Base-by-base conservation (phyloP, 2,888 invertebrate species). In the Ochlodes sylvanus region DNA sequence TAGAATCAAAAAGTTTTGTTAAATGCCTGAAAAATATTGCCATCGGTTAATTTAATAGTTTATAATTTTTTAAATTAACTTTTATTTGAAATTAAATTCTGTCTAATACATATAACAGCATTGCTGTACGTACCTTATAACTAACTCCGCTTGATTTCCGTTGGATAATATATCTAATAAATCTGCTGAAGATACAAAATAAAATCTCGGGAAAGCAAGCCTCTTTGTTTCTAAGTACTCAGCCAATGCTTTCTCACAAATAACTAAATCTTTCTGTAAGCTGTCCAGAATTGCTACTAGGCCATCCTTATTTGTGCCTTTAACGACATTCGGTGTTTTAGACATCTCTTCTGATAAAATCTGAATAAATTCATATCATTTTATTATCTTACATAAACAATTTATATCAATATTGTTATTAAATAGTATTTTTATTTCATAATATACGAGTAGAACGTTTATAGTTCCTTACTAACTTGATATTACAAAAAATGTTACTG, bases 161-260 rank as follows among this genome's bases (percentile, higher is more conserved):
- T 99, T 99, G 14, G 99, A 99, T 57, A 99, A 94, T 76, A 99
- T 97, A 86, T 99, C 99, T 70, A 99, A 89, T 63, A 99, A 92
- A 93, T 99, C 99, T 63, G 98, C 98, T 9, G 98, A 98, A 9
- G 99, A 99, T 1, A 99, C 98, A 88, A 99, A 99, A 92, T 99
- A 99, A 92, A 99, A 99, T 82, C 97, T 94, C 15, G 99, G 99
- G 92, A 99, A 99, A 4, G 98, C 98, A 66, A 99, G 93, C 78
- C 99, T 94, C 89, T 99, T 99, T 0, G 99, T 99, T 94, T 99
- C 99, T 78, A 99, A 94, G 90, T 99, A 99, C 86, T 99, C 98
- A 27, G 99, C 98, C 71, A 99, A 92, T 10, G 99, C 99, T 90
- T 99, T 99, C 89, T 99, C 99, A 86, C 99, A 99, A 34, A 99